Conservation (phyloP, 2,797 vertebrate genomes). For the Melopsittacus undulatus region DNA sequence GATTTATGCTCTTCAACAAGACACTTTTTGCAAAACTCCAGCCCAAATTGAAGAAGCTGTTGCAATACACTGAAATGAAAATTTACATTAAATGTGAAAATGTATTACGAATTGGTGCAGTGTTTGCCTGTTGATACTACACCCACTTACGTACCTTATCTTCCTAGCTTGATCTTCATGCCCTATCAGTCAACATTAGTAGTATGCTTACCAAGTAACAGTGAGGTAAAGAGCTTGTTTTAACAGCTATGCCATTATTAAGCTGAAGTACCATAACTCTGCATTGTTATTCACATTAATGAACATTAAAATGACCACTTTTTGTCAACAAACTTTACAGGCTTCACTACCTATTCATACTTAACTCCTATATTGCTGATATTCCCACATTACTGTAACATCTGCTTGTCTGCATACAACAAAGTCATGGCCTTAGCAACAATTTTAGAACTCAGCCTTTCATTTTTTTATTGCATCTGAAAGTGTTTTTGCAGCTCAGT, state of each 20-base stretch:
- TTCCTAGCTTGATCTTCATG: background rate
- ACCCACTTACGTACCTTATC: background rate
- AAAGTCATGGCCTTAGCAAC: background rate
- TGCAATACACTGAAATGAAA: background rate
- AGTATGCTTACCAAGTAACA: background rate
- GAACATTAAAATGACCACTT: background rate
- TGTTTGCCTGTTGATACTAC: background rate
- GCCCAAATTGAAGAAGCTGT: background rate
- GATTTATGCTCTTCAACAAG: background rate
- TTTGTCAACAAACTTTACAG: background rate
- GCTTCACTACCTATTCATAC: background rate
- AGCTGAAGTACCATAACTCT: background rate
- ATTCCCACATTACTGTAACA: background rate
- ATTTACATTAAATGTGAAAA: background rate
- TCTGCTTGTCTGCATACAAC: background rate
- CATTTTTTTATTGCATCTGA: background rate
- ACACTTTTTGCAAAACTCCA: background rate
- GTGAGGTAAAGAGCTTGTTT: background rate
- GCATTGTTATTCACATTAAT: background rate
- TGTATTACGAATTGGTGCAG: background rate
- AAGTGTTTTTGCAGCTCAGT: background rate
- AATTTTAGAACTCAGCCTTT: background rate
- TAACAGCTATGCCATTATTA: background rate
- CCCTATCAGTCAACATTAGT: background rate
- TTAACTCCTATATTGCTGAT: background rate